Conservation (phyloP, 2,888 invertebrate species). For the Anoplius nigerrimus region DNA sequence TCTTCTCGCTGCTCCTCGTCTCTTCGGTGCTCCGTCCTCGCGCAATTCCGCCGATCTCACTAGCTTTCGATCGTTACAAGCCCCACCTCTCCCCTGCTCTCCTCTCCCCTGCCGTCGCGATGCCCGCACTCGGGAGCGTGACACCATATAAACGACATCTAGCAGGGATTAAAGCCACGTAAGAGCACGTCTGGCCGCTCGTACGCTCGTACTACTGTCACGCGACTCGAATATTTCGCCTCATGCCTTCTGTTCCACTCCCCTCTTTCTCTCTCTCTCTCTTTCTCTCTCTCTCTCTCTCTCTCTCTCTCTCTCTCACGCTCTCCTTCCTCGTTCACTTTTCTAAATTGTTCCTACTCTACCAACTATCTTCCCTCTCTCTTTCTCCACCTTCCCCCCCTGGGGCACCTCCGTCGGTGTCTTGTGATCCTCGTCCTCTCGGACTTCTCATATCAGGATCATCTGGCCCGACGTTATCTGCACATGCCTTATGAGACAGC, state of each 20-base stretch:
- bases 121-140: not conserved
- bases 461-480: slow-evolving; percentile 33
- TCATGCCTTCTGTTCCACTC: slow-evolving; percentile 14
- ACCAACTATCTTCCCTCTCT: slow-evolving; percentile 20
- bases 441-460: slow-evolving; percentile 37
- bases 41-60: not conserved
- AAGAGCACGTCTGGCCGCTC: slow-evolving; percentile 2
- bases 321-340: not conserved
- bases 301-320: not conserved
- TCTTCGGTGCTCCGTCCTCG: slow-evolving; percentile 6
- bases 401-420: not conserved
- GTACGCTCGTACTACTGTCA: slow-evolving; percentile 16
- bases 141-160: slow-evolving; percentile 34
- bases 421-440: slow-evolving; percentile 38
- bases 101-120: slow-evolving; percentile 13
- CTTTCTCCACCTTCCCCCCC: slow-evolving; percentile 7
- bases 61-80: slow-evolving; percentile 13
- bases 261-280: slow-evolving; percentile 8
- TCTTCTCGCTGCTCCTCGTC: not conserved
- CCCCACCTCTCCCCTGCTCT: not conserved
- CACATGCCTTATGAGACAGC: slow-evolving; percentile 24
- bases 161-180: slow-evolving; percentile 43
- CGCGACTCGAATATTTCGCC: slow-evolving; percentile 49
- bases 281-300: slow-evolving; percentile 16
- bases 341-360: not conserved